Evolutionary conservation across 2,797 vertebrate species (phyloP), one percentile per base, ranked within the genome.

Genomic region (Discoglossus pictus): DNA sequence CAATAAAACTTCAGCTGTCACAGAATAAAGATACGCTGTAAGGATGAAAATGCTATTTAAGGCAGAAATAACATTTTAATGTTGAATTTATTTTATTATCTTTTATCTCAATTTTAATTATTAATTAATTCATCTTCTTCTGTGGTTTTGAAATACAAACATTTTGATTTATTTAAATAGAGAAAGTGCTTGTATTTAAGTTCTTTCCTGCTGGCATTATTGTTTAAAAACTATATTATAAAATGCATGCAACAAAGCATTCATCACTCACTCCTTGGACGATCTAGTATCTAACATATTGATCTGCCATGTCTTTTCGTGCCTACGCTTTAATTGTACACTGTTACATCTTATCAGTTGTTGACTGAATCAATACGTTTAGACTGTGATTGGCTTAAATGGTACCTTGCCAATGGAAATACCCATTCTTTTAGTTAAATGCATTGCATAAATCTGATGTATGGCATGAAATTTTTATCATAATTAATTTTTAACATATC

Each of bases 261-360:
- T 52, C 48, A 63, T 71, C 68, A 71, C 17, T 71, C 68, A 71
- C 51, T 56, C 52, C 23, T 58, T 34, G 16, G 46, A 24, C 24
- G 58, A 40, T 25, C 52, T 42, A 39, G 35, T 31, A 58, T 70
- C 60, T 44, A 63, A 24, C 54, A 56, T 71, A 71, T 71, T 43
- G 68, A 71, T 63, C 27, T 34, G n/a, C 43, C 25, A 16, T 71
- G 52, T 38, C 52, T 58, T 63, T 27, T 56, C 60, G 20, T 71
- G 60, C 44, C 68, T 71, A 71, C 50, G 50, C 43, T 71, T 71
- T 63, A 71, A 71, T 71, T 71, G 60, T 64, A 42, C 39, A 50
- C 38, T 44, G 43, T 16, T 58, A 46, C 42, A 56, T 71, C 50
- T 58, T 71, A 50, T 38, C 58, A 21, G 52, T 35, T 35, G 51